Evolutionary conservation across 2,888 invertebrate genomes (phyloP).

Genomic region (Athetis lepigone): DNA sequence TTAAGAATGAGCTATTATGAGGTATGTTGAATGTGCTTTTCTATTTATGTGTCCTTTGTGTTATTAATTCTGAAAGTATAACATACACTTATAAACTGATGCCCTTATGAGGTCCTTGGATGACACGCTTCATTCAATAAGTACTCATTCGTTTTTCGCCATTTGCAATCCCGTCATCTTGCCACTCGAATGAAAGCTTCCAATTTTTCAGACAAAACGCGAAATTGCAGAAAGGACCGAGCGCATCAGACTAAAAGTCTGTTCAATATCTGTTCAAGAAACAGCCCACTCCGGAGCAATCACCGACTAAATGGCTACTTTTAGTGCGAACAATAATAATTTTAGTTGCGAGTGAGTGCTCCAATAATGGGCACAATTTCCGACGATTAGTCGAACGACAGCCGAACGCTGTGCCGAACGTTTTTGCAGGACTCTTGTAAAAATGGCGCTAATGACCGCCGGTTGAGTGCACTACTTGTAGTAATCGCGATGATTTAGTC

Average conservation of each 20-base stretch:
- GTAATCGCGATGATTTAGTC: slow-evolving; percentile 65
- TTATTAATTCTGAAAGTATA: not conserved
- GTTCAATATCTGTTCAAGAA: slow-evolving; percentile 67
- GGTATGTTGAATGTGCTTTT: slow-evolving; percentile 19
- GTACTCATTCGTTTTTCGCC: not conserved
- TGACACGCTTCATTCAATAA: not conserved
- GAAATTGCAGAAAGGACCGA: slow-evolving; percentile 32
- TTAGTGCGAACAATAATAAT: slow-evolving; percentile 89
- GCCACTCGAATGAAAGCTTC: not conserved
- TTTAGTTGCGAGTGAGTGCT: slow-evolving; percentile 87
- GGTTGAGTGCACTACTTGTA: slow-evolving; percentile 74
- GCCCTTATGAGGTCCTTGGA: no score
- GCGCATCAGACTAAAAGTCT: slow-evolving; percentile 63
- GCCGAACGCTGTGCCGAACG: slow-evolving; percentile 66
- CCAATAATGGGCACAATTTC: slow-evolving; percentile 89
- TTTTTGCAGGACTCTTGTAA: slow-evolving; percentile 85
- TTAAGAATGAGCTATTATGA: slow-evolving; percentile 13
- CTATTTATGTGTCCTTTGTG: slow-evolving; percentile 2
- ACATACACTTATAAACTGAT: not conserved
- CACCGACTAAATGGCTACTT: slow-evolving; percentile 86
- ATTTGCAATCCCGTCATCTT: not conserved
- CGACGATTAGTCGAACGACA: slow-evolving; percentile 86
- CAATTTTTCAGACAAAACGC: slow-evolving; percentile 17
- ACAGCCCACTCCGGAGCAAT: slow-evolving; percentile 75
- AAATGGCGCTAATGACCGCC: slow-evolving; percentile 82